Evolutionary conservation across 2,888 invertebrate genomes (phyloP).

Genomic region (Cyrtodaria siliqua): DNA sequence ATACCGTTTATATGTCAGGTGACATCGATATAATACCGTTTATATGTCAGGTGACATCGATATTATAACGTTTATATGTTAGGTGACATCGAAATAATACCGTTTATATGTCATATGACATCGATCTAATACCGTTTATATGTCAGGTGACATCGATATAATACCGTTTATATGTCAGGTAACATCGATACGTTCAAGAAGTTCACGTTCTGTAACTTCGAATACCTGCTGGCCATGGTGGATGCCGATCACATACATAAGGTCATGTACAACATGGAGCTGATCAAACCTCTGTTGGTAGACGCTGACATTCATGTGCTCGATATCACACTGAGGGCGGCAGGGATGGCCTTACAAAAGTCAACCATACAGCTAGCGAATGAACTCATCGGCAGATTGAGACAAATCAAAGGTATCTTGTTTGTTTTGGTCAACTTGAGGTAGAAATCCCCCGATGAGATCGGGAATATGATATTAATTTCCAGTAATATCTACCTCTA

Average conservation of each 20-base stretch:
- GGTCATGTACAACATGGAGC: constrained; percentile 93
- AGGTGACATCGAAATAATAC: too few species aligned
- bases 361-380: constrained; percentile 96
- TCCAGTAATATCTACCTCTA: too few species aligned
- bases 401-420: constrained; percentile 89
- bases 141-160: too few species aligned
- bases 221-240: constrained; percentile 94
- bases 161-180: constrained; percentile 86
- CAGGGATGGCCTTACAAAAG: constrained; percentile 93
- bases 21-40: too few species aligned
- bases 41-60: too few species aligned
- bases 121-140: too few species aligned
- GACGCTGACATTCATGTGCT: constrained; percentile 95
- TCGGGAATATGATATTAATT: too few species aligned
- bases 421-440: too few species aligned
- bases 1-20: too few species aligned
- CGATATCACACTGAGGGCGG: constrained; percentile 93
- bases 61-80: too few species aligned
- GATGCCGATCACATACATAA: constrained; percentile 95
- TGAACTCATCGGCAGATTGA: constrained; percentile 95
- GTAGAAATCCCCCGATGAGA: too few species aligned
- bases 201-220: constrained; percentile 95
- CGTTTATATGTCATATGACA: too few species aligned
- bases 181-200: constrained; percentile 94
- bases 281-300: constrained; percentile 82